Percentiles rank a stretch among this genome's conserved stretches.
These are phyloP conservation scores for Brevimyrus niger DNA, from an alignment of 2,113 vertebrate species.

Conservation along the genomic window DNA sequence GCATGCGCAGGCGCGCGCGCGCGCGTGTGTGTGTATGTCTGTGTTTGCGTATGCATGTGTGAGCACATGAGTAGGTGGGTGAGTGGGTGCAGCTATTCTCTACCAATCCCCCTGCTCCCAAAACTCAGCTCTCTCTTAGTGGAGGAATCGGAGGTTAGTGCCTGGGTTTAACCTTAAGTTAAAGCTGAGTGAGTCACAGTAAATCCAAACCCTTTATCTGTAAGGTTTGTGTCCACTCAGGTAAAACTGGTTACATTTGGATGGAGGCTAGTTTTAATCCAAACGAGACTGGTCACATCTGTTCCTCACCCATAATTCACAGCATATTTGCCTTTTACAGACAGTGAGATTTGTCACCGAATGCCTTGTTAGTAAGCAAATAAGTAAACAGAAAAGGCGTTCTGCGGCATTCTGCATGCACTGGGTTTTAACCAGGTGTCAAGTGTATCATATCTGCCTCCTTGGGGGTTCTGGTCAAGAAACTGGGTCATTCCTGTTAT, in stretches of 20 bases:
- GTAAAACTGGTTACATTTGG: neutral
- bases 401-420: neutral
- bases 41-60: neutral
- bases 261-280: neutral
- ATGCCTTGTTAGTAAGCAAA: neutral
- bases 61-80: neutral
- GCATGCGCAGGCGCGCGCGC: neutral
- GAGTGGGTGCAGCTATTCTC: neutral
- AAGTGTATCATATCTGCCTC: neutral
- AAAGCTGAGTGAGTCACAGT: neutral
- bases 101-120: neutral
- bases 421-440: neutral
- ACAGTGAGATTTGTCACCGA: neutral
- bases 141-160: neutral
- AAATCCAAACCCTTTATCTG: neutral
- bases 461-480: neutral
- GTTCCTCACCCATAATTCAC: neutral
- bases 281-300: neutral
- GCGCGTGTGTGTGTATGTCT: neutral
- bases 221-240: neutral
- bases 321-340: neutral
- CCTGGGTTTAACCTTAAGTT: neutral
- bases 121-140: neutral
- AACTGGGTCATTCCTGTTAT: neutral
- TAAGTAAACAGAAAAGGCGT: neutral